phyloP scores from a whole-genome alignment of 2,113 vertebrate genomes.

The Nerophis lumbriciformis region DNA sequence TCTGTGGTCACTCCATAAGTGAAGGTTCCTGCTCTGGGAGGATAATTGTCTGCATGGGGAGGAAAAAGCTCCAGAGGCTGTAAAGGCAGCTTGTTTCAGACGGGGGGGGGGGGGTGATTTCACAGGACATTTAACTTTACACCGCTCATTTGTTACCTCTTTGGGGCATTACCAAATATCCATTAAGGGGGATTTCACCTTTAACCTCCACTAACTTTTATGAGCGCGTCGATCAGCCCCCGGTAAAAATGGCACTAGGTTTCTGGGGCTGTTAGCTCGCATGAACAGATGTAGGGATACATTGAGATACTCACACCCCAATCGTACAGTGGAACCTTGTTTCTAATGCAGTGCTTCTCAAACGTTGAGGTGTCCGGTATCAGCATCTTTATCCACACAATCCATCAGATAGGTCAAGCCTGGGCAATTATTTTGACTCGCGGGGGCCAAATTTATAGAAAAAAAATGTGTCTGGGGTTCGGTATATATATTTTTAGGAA shows the following conservation, averaged over 20 bases:
- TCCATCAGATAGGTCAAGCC: too few relatives aligned
- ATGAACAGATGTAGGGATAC: conserved; percentile 21
- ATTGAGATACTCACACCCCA: too few relatives aligned
- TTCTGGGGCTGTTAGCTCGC: conserved; percentile 40
- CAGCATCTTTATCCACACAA: too few relatives aligned
- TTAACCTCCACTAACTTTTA: conserved; percentile 70
- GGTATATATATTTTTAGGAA: too few relatives aligned
- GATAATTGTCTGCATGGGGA: conserved; percentile 50
- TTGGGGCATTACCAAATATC: conserved; percentile 66
- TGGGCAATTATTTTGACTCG: too few relatives aligned
- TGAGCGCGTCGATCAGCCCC: conserved; percentile 63
- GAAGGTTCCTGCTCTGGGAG: conserved; percentile 24
- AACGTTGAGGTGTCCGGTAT: too few relatives aligned
- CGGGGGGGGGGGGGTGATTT: conserved; percentile 66
- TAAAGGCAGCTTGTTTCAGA: conserved; percentile 66
- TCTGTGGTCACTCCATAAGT: conserved; percentile 40
- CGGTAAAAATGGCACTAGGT: conserved; percentile 51
- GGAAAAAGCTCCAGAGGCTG: conserved; percentile 55
- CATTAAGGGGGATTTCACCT: conserved; percentile 68
- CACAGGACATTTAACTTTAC: conserved; percentile 79
- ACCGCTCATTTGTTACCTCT: conserved; percentile 73
- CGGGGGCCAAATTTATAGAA: too few relatives aligned
- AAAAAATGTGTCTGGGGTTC: too few relatives aligned
- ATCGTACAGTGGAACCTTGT: too few relatives aligned
- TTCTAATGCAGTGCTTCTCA: too few relatives aligned